Base-by-base conservation (phyloP, 2,888 invertebrate genomes). In the Mythimna impura region DNA sequence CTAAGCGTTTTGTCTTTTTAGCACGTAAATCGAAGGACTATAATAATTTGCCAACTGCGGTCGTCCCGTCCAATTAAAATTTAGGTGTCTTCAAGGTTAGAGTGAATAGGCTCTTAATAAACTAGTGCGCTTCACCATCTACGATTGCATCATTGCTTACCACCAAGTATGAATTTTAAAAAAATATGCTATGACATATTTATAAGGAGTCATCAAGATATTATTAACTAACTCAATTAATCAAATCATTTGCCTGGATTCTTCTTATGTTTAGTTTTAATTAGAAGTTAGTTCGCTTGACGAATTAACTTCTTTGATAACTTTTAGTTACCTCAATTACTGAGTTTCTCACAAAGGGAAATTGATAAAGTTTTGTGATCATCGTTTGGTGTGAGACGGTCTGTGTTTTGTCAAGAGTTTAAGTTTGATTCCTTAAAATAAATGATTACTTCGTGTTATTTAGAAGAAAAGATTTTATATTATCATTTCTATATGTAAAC, bases 301-400 rank as follows among this genome's bases (percentile, higher is more conserved):
- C 22, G 22, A 66, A 66, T 66, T 43, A 10, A 58, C 57, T 58
- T 66, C 66, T 47, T 30, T 34, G 17, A 34, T 47, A 67, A 67
- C 34, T 67, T 67, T 47, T 9, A 67, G 66, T 67, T 57, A 58
- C 66, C 58, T 67, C 58, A 67, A 47, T 58, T 58, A 67, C 40
- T 10, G n/a, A 67, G 58, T 67, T 67, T 10, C 43, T 43, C 17
- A 47, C 36, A 22, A 61, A 61, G 0, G 14, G 61, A 61, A 40
- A 61, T 61, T 61, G 61, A 40, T 61, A 61, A 61, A 61, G 61
- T 61, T 61, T 61, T 6, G 22, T 22, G 22, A 8, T 61, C 34
- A 40, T 40, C 22, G 22, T 61, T 61, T 7, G 61, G 8, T 61
- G 40, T 8, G 14, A 61, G 40, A 8, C 22, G 40, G 3, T 36